Base-by-base conservation (phyloP, 2,797 vertebrate species). In the Salarias fasciatus region DNA sequence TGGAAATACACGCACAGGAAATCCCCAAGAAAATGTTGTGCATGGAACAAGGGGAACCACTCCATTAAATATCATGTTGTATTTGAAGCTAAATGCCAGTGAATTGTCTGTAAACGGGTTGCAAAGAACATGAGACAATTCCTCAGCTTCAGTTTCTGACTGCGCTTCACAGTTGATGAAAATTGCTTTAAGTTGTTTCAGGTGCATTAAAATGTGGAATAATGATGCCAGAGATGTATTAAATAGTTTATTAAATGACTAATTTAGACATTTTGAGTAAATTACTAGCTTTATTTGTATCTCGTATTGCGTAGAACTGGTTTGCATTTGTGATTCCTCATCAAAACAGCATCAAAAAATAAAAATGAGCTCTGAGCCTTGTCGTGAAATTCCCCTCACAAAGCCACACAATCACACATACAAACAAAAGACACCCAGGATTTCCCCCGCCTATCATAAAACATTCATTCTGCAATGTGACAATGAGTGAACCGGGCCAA, bases 391-490 rank as follows among this genome's bases (percentile, higher is more conserved):
- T 24, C 24, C 18, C 24, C 18, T 18, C 18, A 24, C 24, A 24
- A 24, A 24, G 3, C 24, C 18, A 24, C 18, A 24, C 13, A 29
- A 18, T 24, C 18, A 24, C 18, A 24, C 40, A 64, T 37, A 49
- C 7, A 18, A 13, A 15, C 8, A 24, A 8, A 63, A 54, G 50
- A 30, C 44, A 65, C 54, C 35, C 14, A 53, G 1, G 5, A 61
- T 67, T 52, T 53, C 48, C 37, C 58, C 45, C 47, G 14, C 52
- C 43, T 55, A 65, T 84, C 69, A 84, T 67, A 70, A 82, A 88
- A 80, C 62, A 88, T 84, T 84, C 53, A 80, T 75, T 69, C 77
- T 63, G 45, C 80, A 69, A 64, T 77, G 65, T 82, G 75, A 80
- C 82, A 84, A 73, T 66, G 72, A 83, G 75, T 77, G 37, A 74